phyloP scores from a whole-genome alignment of 1,140 invertebrate genomes.

The Coelopa frigida region DNA sequence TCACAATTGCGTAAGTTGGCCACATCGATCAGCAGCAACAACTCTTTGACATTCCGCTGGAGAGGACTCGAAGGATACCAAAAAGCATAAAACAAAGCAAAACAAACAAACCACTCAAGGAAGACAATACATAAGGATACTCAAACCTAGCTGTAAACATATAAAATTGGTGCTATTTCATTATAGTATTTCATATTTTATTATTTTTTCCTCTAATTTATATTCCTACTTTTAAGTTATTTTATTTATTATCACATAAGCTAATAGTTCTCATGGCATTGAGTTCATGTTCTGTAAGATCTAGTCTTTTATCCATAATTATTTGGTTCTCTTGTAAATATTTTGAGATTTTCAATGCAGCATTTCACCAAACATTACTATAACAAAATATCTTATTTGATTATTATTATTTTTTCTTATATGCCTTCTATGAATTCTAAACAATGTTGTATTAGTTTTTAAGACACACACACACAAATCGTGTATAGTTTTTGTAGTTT shows the following conservation, averaged over 20 bases:
- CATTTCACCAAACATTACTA: too few species aligned
- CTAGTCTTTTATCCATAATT: too few species aligned
- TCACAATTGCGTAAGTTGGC: conserved; percentile 33
- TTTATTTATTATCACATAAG: neutral
- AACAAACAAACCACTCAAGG: conserved; percentile 11
- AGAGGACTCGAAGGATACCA: conserved; percentile 22
- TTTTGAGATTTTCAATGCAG: neutral
- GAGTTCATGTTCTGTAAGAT: conserved; percentile 2
- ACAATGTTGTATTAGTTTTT: too few species aligned
- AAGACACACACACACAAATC: too few species aligned
- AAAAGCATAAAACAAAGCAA: conserved; percentile 12
- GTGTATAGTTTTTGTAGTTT: too few species aligned
- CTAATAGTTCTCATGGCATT: neutral
- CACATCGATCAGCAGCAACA: neutral
- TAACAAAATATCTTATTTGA: too few species aligned
- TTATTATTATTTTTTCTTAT: too few species aligned
- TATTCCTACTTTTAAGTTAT: too few species aligned
- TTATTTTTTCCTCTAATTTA: too few species aligned
- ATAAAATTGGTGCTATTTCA: too few species aligned
- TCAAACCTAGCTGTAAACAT: conserved; percentile 8
- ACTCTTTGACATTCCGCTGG: conserved; percentile 32
- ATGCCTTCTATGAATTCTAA: too few species aligned
- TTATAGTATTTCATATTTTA: too few species aligned
- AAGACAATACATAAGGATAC: conserved; percentile 25
- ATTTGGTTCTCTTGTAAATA: neutral